Evolutionary conservation across 1,140 invertebrate genomes (phyloP).

Genomic region (Bombus cullumanus): DNA sequence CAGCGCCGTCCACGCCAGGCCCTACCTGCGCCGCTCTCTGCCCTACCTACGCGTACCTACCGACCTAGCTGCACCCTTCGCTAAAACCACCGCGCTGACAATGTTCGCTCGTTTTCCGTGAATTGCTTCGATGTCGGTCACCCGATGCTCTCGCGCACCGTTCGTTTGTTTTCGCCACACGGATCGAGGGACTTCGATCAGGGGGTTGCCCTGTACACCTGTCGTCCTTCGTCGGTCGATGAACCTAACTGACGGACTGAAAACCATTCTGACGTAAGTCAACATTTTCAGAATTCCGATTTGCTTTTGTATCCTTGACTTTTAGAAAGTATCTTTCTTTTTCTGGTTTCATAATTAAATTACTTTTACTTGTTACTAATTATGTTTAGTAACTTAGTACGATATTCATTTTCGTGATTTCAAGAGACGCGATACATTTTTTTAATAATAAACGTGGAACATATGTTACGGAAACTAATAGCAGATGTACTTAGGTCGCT

Average conservation of each 20-base stretch:
- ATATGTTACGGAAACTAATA: no score
- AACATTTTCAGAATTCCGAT: neutral
- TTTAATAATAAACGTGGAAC: neutral
- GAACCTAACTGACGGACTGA: neutral
- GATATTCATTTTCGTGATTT: no score
- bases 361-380: no score
- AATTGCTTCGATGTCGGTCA: constrained; percentile 29
- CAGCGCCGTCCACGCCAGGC: constrained; percentile 63
- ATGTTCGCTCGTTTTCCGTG: constrained; percentile 26
- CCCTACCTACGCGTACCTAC: constrained; percentile 53
- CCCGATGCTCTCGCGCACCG: no score
- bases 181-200: neutral
- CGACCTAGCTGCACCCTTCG: constrained; percentile 44
- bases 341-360: no score
- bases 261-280: neutral
- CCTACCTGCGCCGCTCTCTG: constrained; percentile 58
- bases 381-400: no score
- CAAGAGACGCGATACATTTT: no score
- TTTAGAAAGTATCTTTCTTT: no score
- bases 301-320: neutral
- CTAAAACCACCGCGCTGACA: neutral
- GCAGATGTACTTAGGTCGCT: neutral
- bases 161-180: neutral
- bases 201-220: neutral
- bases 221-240: neutral